Conservation (phyloP, 2,888 invertebrate species). For the Gerris lacustris region DNA sequence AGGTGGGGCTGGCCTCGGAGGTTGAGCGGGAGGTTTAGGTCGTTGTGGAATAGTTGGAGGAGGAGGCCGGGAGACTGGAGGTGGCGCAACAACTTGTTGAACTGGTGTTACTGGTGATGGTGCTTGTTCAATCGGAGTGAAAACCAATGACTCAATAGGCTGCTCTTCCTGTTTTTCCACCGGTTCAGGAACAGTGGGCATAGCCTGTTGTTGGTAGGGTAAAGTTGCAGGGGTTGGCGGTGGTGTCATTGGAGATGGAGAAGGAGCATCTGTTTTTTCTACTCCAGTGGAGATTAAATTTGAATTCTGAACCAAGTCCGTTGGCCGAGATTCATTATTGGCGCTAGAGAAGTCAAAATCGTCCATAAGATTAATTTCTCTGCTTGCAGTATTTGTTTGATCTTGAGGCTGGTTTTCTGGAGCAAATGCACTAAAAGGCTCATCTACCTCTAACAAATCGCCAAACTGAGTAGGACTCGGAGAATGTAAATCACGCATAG, state of each 20-base stretch:
- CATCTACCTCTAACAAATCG: constrained; percentile 25
- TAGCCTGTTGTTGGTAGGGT: constrained; percentile 9
- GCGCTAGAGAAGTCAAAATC: constrained; percentile 9
- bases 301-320: neutral
- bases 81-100: constrained; percentile 7
- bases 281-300: neutral
- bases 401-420: neutral
- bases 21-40: constrained; percentile 30
- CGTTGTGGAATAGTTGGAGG: constrained; percentile 35
- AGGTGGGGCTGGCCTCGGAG: constrained; percentile 28
- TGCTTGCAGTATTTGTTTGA: constrained; percentile 18
- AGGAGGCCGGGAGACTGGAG: constrained; percentile 42
- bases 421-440: constrained; percentile 13
- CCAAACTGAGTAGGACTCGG: constrained; percentile 60
- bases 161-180: neutral
- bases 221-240: constrained; percentile 20
- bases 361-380: constrained; percentile 14
- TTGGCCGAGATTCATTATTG: neutral
- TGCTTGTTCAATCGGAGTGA: constrained; percentile 13
- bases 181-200: constrained; percentile 15
- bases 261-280: neutral
- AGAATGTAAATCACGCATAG: constrained; percentile 67
- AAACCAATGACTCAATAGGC: neutral
- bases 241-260: constrained; percentile 19
- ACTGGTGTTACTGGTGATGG: constrained; percentile 20